Evolutionary conservation across 2,113 vertebrate species (phyloP).

Genomic region (Microcebus tavaratra): DNA sequence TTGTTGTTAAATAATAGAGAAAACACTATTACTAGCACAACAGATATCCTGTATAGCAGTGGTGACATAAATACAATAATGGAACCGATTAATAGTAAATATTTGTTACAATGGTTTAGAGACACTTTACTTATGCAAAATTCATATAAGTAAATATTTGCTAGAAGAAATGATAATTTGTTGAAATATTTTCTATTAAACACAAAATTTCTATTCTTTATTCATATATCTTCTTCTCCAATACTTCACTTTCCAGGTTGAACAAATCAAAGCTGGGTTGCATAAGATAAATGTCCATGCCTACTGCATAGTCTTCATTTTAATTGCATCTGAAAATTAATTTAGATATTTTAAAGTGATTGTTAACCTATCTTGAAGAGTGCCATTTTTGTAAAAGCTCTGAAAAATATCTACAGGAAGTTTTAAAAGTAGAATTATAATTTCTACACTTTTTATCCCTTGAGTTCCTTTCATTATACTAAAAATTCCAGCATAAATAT

Average conservation of each 20-base stretch:
- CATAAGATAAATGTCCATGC: neutral
- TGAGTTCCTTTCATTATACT: constrained; percentile 53
- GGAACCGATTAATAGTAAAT: neutral
- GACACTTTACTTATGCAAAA: neutral
- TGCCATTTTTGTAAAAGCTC: constrained; percentile 24
- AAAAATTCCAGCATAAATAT: constrained; percentile 42
- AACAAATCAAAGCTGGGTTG: neutral
- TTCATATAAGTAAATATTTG: neutral
- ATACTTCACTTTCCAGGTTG: neutral
- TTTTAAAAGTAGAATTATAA: constrained; percentile 38
- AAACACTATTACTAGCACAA: neutral
- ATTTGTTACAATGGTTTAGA: neutral
- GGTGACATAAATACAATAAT: neutral
- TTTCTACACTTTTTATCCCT: constrained; percentile 12
- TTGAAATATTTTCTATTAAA: neutral
- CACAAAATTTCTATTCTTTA: neutral
- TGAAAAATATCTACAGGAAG: constrained; percentile 11
- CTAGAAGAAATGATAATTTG: neutral
- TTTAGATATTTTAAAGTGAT: constrained; percentile 10
- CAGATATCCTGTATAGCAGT: neutral
- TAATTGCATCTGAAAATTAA: constrained; percentile 19
- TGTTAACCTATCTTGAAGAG: constrained; percentile 45
- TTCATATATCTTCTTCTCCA: neutral
- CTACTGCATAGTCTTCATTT: neutral
- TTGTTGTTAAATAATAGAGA: constrained; percentile 1